Base-by-base conservation (phyloP, 1,140 invertebrate species). In the Lasioglossum albipes region DNA sequence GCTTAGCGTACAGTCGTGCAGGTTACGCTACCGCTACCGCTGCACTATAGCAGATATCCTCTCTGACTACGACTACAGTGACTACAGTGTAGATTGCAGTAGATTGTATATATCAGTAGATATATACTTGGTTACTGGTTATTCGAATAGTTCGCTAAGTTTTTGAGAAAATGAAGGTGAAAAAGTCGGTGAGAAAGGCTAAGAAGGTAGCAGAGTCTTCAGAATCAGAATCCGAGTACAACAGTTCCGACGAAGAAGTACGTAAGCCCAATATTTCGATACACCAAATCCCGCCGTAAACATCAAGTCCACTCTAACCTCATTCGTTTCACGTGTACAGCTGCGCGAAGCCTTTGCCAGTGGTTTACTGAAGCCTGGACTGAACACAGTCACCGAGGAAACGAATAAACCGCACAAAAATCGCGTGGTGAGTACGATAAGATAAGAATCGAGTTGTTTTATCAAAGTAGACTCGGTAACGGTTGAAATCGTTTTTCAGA, bases 261-360 rank as follows among this genome's bases (percentile, higher is more conserved):
- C 91, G 77, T 85, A 68, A 67, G 18, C 61, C 2, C 45, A 49
- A 3, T 49, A 45, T 5, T 16, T 36, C 75, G 57, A 12, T 59
- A n/a, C 18, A 59, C 7, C 5, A n/a, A 59, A 20, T 59, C 2
- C 2, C n/a, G 7, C 16, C 13, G 16, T 49, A 54, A 16, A 54
- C 6, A 13, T 54, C 2, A 42, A 42, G 57, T 52, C 22, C 45
- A 69, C 80, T 81, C 66, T 89, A 87, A 87, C 85, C 78, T 90
- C 64, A 41, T 27, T 68, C 71, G 68, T 72, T 78, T 87, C 71
- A 84, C 78, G 69, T 84, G 81, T 79, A 75, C 69, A 98, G 96
- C 91, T 98, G 67, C 97, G 97, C 95, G 95, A 96, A 92, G 97
- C 97, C 1, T 97, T 98, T 92, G 95, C 95, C 2, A 94, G 95